phyloP scores from a whole-genome alignment of 1,140 invertebrate genomes.

The Listronotus bonariensis region DNA sequence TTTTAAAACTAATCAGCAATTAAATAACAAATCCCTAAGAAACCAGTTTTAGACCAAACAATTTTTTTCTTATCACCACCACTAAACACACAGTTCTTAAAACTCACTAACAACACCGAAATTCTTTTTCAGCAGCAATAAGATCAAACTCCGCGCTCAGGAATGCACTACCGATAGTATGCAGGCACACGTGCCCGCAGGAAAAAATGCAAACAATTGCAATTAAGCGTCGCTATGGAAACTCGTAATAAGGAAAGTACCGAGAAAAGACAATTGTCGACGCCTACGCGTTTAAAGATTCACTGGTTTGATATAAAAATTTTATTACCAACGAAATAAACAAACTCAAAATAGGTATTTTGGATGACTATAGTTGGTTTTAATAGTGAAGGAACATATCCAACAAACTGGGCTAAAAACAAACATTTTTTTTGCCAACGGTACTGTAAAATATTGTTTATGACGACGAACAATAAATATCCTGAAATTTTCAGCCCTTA shows the following conservation, averaged over 20 bases:
- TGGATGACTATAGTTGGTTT: neutral
- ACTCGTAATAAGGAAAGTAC: neutral
- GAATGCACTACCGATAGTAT: neutral
- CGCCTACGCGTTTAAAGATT: neutral
- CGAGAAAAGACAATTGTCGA: constrained; percentile 8
- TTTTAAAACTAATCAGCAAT: too few relatives aligned
- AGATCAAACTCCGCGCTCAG: too few relatives aligned
- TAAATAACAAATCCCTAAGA: too few relatives aligned
- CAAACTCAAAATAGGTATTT: constrained; percentile 9
- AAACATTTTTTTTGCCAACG: neutral
- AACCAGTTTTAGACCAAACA: too few relatives aligned
- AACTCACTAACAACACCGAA: too few relatives aligned
- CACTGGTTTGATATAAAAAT: constrained; percentile 8
- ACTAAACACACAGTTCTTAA: too few relatives aligned
- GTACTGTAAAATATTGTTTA: neutral
- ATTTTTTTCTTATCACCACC: too few relatives aligned
- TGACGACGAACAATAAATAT: too few relatives aligned
- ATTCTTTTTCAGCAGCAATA: too few relatives aligned
- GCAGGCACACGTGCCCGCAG: neutral
- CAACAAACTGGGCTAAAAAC: neutral
- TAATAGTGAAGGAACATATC: neutral
- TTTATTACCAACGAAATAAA: constrained; percentile 14
- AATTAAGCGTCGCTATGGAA: neutral
- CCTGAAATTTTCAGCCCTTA: too few relatives aligned
- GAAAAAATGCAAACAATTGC: neutral